phyloP scores from a whole-genome alignment of 2,888 invertebrate genomes.

The Leptarthrus brevirostris region DNA sequence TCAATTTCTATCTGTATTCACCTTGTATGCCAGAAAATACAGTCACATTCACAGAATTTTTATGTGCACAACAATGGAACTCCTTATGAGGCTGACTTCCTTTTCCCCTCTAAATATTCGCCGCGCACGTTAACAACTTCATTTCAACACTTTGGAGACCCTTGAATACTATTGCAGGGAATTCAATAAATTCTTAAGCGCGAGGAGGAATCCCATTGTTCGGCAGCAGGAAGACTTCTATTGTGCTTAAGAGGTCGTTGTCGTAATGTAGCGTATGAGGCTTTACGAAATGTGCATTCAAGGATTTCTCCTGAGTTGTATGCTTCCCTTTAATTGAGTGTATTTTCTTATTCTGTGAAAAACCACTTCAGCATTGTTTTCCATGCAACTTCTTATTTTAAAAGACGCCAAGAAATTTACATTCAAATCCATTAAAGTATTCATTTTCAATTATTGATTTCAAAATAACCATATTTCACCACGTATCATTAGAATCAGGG shows the following conservation, averaged over 20 bases:
- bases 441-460: no score
- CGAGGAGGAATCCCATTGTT: slow-evolving; percentile 6
- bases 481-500: no score
- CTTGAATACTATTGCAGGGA: slow-evolving; percentile 41
- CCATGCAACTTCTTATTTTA: no score
- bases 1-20: slow-evolving; percentile 50
- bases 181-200: slow-evolving; percentile 48
- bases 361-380: no score
- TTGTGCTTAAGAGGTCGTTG: background rate
- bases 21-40: slow-evolving; percentile 31
- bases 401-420: no score
- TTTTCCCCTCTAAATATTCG: slow-evolving; percentile 13
- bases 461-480: no score
- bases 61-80: slow-evolving; percentile 40
- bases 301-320: background rate
- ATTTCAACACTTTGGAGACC: slow-evolving; percentile 46
- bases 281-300: background rate
- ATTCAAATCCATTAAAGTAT: no score
- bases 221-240: background rate
- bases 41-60: slow-evolving; percentile 32
- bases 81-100: slow-evolving; percentile 32
- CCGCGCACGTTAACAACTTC: slow-evolving; percentile 43
- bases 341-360: no score
- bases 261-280: background rate
- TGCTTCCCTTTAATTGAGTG: background rate